Base-by-base conservation (phyloP, 2,113 vertebrate species). In the Lanius collurio region DNA sequence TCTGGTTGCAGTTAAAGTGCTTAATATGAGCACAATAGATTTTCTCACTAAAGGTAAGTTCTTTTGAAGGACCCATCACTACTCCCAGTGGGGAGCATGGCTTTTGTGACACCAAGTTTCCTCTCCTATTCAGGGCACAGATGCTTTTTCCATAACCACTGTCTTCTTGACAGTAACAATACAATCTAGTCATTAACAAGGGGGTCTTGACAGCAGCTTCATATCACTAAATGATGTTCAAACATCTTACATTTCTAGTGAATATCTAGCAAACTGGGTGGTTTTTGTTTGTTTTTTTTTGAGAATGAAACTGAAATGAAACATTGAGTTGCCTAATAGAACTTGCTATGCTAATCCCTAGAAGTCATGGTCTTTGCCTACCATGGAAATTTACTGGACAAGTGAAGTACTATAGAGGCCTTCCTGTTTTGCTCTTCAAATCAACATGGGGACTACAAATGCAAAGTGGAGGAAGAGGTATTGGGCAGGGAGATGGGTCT, bases 61-160 rank as follows among this genome's bases (percentile, higher is more conserved):
- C 52, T 69, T 85, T 13, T 95, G 80, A 92, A 93, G 92, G 65
- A 89, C 30, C 19, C 37, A 67, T 53, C 64, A 69, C 71, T 80
- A 46, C 27, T 80, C 60, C 57, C 65, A 55, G 13, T 30, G 68
- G n/a, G 41, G n/a, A 93, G 56, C 30, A 57, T 87, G 39, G 46
- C 23, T 87, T 94, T 86, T 64, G 52, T 44, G 60, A n/a, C 59
- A 68, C 30, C 63, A 42, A 71, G 35, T 82, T 71, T 70, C 90
- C 55, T 67, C 93, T 94, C 57, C 75, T 94, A 35, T 71, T 92
- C 87, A 96, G 69, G 76, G 83, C 88, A 93, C 24, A 94, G 70
- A 71, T 74, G 70, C 24, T 83, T 74, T 26, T 50, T 37, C 67
- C 84, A 91, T 44, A 81, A 60, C 18, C 12, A 69, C 78, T 77